Evolutionary conservation across 2,888 invertebrate genomes (phyloP).

Genomic region (Sminthurides aquaticus): DNA sequence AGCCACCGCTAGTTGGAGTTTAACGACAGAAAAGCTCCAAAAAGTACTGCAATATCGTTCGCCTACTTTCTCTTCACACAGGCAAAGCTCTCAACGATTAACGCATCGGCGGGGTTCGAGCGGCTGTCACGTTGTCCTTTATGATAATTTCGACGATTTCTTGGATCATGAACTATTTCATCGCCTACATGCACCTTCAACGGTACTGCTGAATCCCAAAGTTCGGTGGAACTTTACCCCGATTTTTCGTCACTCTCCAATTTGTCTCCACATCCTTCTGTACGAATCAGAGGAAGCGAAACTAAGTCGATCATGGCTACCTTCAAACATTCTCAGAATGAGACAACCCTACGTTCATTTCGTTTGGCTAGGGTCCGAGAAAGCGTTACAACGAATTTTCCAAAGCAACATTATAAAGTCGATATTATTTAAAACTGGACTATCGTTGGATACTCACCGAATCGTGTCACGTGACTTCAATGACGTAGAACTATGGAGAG

Average conservation of each 20-base stretch:
- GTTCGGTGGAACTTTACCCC: background rate
- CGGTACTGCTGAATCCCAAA: no score
- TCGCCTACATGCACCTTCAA: background rate
- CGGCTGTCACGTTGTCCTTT: no score
- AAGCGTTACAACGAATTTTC: background rate
- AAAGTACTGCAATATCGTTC: no score
- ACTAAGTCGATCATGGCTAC: background rate
- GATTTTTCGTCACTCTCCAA: background rate
- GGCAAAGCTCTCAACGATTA: no score
- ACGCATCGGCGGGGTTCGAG: no score
- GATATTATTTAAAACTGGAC: background rate
- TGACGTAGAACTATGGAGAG: background rate
- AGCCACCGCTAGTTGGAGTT: no score
- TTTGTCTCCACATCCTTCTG: background rate
- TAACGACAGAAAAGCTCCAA: no score
- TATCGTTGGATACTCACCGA: background rate
- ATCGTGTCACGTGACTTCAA: background rate
- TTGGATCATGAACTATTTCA: background rate
- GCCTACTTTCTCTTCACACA: no score
- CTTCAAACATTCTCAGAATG: background rate
- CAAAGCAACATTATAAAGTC: background rate
- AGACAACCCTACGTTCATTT: background rate
- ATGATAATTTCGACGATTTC: no score
- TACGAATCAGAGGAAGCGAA: background rate
- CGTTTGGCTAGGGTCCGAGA: background rate